phyloP scores from a whole-genome alignment of 2,113 vertebrate species.

The Dinomys branickii region DNA sequence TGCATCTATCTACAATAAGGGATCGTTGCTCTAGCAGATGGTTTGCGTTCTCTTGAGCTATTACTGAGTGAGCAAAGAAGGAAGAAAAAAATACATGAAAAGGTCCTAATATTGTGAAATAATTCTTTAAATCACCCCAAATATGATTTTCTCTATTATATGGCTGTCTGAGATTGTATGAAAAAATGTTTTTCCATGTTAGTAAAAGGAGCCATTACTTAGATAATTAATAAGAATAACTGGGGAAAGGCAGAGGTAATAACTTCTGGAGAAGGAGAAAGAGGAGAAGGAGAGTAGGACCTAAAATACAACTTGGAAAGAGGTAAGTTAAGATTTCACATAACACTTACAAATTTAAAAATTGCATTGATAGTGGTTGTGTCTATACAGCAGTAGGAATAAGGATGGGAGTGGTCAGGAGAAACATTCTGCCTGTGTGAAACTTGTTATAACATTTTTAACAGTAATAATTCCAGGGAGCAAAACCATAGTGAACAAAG shows the following conservation, averaged over 20 bases:
- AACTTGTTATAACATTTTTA: not conserved
- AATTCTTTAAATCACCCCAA: not conserved
- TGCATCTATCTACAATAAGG: not conserved
- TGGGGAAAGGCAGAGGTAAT: not conserved
- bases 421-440: not conserved
- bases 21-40: not conserved
- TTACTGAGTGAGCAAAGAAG: not conserved
- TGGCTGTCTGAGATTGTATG: not conserved
- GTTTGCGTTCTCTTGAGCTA: not conserved
- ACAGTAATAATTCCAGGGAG: not conserved
- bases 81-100: not conserved
- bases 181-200: not conserved
- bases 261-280: not conserved
- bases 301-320: not conserved
- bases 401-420: not conserved
- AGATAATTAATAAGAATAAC: not conserved
- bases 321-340: not conserved
- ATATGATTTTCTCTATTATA: not conserved
- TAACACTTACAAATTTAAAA: not conserved
- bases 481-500: not conserved
- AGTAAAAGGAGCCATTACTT: not conserved
- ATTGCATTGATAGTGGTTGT: not conserved
- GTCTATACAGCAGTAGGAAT: not conserved
- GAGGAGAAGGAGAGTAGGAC: not conserved
- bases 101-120: not conserved